Evolutionary conservation across 2,113 vertebrate species (phyloP), one percentile per base, ranked within the genome.

Genomic region (Boulengeromyrus knoepffleri): DNA sequence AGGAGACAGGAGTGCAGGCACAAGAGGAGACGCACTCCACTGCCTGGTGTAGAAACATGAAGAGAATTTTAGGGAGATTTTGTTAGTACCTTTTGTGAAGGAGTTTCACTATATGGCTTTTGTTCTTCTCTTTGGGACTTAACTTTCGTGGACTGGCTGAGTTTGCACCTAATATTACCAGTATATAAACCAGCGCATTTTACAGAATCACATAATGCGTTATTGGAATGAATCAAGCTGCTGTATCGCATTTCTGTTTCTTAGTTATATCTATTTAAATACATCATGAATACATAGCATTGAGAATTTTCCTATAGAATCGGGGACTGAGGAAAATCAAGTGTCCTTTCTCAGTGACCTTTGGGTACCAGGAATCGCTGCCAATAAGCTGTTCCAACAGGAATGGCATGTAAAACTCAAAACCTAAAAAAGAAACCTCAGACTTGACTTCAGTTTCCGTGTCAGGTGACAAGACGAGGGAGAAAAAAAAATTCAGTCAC

Each of bases 151-250:
- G 89, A 89, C 77, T 85, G 85, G 89, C 89, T 85, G 39, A 89
- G 89, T 89, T 89, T 89, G 89, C 89, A 89, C 89, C 89, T 89
- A 89, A 85, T 89, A 89, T 89, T 85, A 89, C 89, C 52, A 85
- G 50, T 89, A 89, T 89, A 89, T 89, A 83, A 85, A 85, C 52
- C 24, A 45, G 56, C 17, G 49, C 39, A 13, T 85, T 85, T 89
- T 83, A 89, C 70, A 56, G 88, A 89, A 89, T 47, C 36, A 80
- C 74, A 46, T 89, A 83, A 17, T 53, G 89, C 83, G 52, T 84
- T 89, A 89, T 50, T 84, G 42, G 50, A 84, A 50, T 84, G 70
- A 84, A 89, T 49, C 50, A 89, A 83, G 89, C 89, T 89, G 84
- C 89, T 62, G 77, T 89, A 36, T 85, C 52, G 52, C 77, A 84